phyloP scores from a whole-genome alignment of 2,888 invertebrate genomes.

The Mesorhabditis sp. region DNA sequence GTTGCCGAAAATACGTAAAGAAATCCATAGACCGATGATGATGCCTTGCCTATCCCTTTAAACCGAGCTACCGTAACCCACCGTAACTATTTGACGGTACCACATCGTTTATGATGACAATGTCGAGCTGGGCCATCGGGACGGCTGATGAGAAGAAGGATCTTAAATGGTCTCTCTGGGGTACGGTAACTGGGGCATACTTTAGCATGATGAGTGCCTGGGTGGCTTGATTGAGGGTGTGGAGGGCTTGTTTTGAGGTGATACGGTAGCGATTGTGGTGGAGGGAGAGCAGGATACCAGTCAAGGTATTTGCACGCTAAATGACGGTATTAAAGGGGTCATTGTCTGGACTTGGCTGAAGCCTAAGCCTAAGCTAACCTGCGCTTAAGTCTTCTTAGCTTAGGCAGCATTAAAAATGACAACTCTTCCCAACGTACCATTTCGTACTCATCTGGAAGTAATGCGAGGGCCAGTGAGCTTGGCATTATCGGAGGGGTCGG shows the following conservation, averaged over 20 bases:
- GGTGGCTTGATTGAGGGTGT: conserved; percentile 25
- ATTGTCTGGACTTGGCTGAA: not conserved
- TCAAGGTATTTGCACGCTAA: conserved; percentile 28
- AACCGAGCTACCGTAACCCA: conserved; percentile 19
- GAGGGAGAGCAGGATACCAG: conserved; percentile 27
- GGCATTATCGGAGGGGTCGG: conserved; percentile 26
- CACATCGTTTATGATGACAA: conserved; percentile 26
- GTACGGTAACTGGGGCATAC: conserved; percentile 9
- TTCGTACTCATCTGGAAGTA: conserved; percentile 28
- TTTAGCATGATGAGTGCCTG: conserved; percentile 30
- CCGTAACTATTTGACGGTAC: conserved; percentile 22
- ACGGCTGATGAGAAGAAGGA: conserved; percentile 17
- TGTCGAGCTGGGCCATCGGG: conserved; percentile 19
- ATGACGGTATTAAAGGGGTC: conserved; percentile 8
- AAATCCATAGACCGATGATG: too few relatives aligned
- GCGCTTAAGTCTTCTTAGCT: not conserved
- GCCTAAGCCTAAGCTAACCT: too few relatives aligned
- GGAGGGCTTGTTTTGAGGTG: conserved; percentile 25
- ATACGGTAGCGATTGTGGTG: conserved; percentile 29
- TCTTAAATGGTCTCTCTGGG: conserved; percentile 9
- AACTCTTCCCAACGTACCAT: conserved; percentile 13
- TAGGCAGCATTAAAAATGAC: not conserved
- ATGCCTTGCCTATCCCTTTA: not conserved
- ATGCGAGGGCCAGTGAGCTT: conserved; percentile 23
- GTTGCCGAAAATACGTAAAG: too few relatives aligned